phyloP scores from a whole-genome alignment of 2,113 vertebrate genomes.

The Cnemophilus loriae region DNA sequence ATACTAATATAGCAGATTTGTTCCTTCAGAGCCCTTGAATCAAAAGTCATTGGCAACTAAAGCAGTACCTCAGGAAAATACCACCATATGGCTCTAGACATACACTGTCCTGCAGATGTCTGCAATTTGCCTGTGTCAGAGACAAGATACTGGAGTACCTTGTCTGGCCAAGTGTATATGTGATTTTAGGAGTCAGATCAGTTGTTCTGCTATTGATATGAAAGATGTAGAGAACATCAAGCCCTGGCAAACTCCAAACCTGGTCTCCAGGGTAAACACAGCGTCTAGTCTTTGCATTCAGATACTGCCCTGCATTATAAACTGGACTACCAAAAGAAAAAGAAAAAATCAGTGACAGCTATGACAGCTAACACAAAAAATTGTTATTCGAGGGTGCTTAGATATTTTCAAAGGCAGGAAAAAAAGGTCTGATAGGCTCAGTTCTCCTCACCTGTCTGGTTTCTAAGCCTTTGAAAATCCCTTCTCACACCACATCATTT shows the following conservation, averaged over 20 bases:
- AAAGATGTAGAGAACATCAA: neutral
- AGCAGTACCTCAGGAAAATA: neutral
- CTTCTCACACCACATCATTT: neutral
- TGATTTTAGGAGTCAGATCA: neutral
- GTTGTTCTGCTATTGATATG: neutral
- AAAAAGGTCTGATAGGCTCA: neutral
- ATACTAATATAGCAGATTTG: neutral
- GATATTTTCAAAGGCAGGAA: neutral
- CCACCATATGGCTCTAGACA: accelerated
- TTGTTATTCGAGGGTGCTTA: neutral
- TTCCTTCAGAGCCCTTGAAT: neutral
- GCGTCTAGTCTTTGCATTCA: neutral
- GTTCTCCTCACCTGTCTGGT: neutral
- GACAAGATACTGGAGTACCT: neutral
- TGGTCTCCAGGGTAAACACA: neutral
- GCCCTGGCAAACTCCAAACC: neutral
- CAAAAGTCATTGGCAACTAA: neutral
- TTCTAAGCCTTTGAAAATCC: neutral
- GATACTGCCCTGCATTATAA: neutral
- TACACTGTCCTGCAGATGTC: neutral
- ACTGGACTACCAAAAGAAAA: neutral
- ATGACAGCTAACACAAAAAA: neutral
- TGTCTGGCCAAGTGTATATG: neutral
- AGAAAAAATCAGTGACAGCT: neutral
- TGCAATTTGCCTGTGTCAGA: neutral